Conservation (phyloP, 2,797 vertebrate genomes). For the Carapus acus region DNA sequence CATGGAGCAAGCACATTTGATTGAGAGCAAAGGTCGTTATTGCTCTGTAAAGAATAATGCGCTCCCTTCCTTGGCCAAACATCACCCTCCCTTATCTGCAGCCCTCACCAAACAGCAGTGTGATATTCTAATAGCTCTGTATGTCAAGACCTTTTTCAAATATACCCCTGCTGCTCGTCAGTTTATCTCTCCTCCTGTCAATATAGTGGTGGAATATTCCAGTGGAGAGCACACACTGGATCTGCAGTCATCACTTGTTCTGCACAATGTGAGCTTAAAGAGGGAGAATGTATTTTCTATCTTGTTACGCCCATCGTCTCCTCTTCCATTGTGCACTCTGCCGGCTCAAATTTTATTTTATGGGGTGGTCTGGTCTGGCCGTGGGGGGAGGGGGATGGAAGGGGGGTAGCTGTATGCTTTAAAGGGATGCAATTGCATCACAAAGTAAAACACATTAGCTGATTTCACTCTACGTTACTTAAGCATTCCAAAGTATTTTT, state of each 20-base stretch:
- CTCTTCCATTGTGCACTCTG: conserved; percentile 24
- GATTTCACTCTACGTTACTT: conserved; percentile 17
- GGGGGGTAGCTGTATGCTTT: no score
- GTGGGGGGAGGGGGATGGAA: not conserved
- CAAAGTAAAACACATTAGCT: not conserved
- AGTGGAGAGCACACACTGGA: conserved; percentile 6
- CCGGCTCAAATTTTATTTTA: conserved; percentile 14
- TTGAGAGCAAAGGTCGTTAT: conserved; percentile 60
- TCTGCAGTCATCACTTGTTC: conserved; percentile 2
- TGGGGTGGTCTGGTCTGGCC: no score
- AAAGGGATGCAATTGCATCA: no score
- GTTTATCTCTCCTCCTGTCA: conserved; percentile 1
- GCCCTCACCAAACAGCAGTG: conserved; percentile 36
- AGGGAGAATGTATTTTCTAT: conserved; percentile 8
- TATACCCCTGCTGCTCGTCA: not conserved
- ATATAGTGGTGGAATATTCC: not conserved
- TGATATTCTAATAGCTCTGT: conserved; percentile 10
- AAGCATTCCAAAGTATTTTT: conserved; percentile 13
- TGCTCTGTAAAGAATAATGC: conserved; percentile 42
- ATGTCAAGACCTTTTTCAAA: conserved; percentile 1
- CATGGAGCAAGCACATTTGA: conserved; percentile 24
- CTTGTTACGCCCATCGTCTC: conserved; percentile 13
- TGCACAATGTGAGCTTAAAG: not conserved
- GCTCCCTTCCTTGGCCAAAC: conserved; percentile 52
- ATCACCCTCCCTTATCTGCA: conserved; percentile 21